Evolutionary conservation across 2,113 vertebrate genomes (phyloP), one percentile per base, ranked within the genome.

Genomic region (Proteles cristata): DNA sequence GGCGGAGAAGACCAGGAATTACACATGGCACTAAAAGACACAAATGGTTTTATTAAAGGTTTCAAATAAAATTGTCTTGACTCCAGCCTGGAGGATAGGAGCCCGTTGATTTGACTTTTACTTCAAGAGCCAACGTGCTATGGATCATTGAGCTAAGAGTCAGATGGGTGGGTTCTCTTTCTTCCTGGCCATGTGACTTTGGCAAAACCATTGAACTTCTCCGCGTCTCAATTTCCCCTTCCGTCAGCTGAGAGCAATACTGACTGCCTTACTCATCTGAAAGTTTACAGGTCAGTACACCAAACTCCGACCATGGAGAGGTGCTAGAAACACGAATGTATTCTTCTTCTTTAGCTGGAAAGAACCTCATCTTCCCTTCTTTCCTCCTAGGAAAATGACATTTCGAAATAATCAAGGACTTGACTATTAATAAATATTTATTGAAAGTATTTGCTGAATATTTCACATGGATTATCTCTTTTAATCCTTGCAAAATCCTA

Each of bases 31-130:
- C 45, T 73, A 28, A 90, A 92, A 65, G 80, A 90, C 96, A 97
- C 81, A 89, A 45, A 96, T 35, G 92, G 50, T 73, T 93, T 96
- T 85, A 90, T 87, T 89, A 90, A 95, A 92, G 80, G 43, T 77
- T 65, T 63, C 21, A 55, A 73, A 95, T 66, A 66, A 87, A 83
- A 69, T 65, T 0, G 10, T 73, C 89, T 43, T 82, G 26, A 69
- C 55, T 80, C 45, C 19, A 63, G 28, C 92, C 65, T n/a, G 1
- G 33, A 90, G 48, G 71, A 74, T 15, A 1, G 0, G 48, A 11
- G 63, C 14, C 31, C 0, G 0, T 5, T 50, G 43, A 21, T n/a
- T 35, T 88, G 65, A 23, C 26, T 26, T 81, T 81, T n/a, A 33
- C 1, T 12, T 66, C 4, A 43, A 93, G 61, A 14, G 15, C 74